Evolutionary conservation across 2,797 vertebrate species (phyloP), one percentile per base, ranked within the genome.

Genomic region (Peromyscus nudipes): DNA sequence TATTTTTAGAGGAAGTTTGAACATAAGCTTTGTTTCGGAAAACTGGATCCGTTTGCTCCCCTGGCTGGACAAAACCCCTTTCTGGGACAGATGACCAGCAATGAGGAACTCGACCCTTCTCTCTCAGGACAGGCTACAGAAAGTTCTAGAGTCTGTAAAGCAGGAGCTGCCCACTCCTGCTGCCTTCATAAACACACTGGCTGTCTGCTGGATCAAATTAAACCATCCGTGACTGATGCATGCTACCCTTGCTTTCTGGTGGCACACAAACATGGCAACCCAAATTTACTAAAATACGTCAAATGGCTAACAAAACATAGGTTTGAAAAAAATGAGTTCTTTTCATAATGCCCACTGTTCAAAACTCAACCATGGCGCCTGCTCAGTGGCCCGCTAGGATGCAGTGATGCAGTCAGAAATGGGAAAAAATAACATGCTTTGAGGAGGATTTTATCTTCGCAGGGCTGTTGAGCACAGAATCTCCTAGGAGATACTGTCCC

Each of bases 41-140:
- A 88, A 96, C 83, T 46, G 97, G 79, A 95, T 90, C 91, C 29
- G 57, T 92, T 95, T 85, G 65, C 64, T 60, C 95, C 64, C 95
- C 69, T n/a, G 1, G 55, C 80, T 84, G 34, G 43, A 88, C 96
- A 96, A 97, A 95, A 65, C 46, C 62, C 95, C 92, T 92, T 92
- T 91, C 55, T 14, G 77, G 25, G 46, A 86, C n/a, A 92, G 91
- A 86, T 83, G 52, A 19, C 11, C 4, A 81, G 27, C 43, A 23
- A 60, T 4, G 49, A 31, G 31, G 49, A 31, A 62, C 21, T 86
- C 43, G 75, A 37, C 43, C 46, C 23, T 46, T 37, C 85, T 88
- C 87, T 96, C 94, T 96, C 92, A 92, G 10, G 76, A 92, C 19
- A 27, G 55, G 92, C 81, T 95, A 94, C 90, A 21, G 46, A 46